Conservation (phyloP, 2,888 invertebrate species). For the Parnassius glacialis region DNA sequence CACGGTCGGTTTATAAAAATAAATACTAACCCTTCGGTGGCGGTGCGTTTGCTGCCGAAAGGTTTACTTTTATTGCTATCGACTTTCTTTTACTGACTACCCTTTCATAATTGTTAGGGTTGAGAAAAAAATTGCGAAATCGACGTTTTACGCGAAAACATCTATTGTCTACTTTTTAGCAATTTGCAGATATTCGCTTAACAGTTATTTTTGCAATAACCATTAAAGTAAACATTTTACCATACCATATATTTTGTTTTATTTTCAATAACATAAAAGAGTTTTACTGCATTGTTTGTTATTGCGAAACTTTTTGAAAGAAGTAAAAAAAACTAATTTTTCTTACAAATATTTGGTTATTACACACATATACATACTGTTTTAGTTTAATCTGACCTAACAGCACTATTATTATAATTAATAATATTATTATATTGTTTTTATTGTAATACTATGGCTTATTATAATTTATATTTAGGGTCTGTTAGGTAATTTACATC, state of each 20-base stretch:
- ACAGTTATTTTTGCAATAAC: constrained; percentile 33
- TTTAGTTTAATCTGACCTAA: no score
- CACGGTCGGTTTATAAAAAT: constrained; percentile 69
- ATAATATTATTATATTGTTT: no score
- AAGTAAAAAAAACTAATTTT: background rate
- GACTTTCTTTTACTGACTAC: constrained; percentile 65
- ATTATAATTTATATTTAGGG: no score
- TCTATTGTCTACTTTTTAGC: constrained; percentile 49
- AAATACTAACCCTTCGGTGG: constrained; percentile 76
- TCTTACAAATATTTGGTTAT: background rate
- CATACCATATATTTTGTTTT: constrained; percentile 27
- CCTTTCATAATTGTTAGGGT: constrained; percentile 73
- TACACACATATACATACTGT: background rate
- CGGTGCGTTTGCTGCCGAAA: constrained; percentile 69
- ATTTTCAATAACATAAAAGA: constrained; percentile 28
- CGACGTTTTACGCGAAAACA: constrained; percentile 50
- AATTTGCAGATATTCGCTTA: constrained; percentile 35
- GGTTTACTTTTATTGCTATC: constrained; percentile 75
- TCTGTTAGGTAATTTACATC: no score
- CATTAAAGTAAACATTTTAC: constrained; percentile 15
- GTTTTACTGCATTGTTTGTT: constrained; percentile 19
- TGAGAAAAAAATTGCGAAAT: constrained; percentile 55
- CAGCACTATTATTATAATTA: no score
- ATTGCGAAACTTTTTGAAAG: constrained; percentile 28
- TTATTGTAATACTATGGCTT: no score